phyloP scores from a whole-genome alignment of 2,888 invertebrate species.

The Campoletis raptor region DNA sequence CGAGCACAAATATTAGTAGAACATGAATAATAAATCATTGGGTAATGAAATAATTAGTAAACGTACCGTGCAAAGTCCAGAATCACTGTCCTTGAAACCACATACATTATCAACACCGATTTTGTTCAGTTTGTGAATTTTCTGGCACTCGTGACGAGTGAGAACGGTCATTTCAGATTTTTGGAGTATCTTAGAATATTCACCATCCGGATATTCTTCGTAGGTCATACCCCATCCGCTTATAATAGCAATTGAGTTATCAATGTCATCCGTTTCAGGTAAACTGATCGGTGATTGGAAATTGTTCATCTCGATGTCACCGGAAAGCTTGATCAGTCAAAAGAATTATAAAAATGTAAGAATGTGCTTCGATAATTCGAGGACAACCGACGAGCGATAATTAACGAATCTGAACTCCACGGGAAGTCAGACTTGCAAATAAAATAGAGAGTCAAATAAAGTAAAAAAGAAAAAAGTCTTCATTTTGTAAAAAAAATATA shows the following conservation, averaged over 20 bases:
- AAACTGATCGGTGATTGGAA: slow-evolving; percentile 68
- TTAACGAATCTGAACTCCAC: not conserved
- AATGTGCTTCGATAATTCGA: not conserved
- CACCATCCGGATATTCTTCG: slow-evolving; percentile 53
- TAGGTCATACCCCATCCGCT: slow-evolving; percentile 63
- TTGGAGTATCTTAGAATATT: slow-evolving; percentile 49
- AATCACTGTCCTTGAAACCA: slow-evolving; percentile 40
- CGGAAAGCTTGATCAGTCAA: slow-evolving; percentile 58
- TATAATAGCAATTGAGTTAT: slow-evolving; percentile 25
- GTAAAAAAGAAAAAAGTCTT: no score
- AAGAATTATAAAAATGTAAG: not conserved
- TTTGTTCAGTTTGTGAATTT: slow-evolving; percentile 4
- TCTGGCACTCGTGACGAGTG: slow-evolving; percentile 38
- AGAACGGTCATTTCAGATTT: slow-evolving; percentile 55
- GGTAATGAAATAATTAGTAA: not conserved
- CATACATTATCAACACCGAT: slow-evolving; percentile 50
- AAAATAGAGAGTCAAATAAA: not conserved
- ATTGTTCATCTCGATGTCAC: slow-evolving; percentile 46
- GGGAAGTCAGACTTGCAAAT: not conserved
- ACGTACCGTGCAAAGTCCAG: slow-evolving; percentile 57
- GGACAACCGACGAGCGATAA: not conserved
- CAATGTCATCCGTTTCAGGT: slow-evolving; percentile 16
- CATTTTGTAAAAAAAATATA: not conserved
- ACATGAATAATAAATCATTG: not conserved
- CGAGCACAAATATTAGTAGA: not conserved